Evolutionary conservation across 1,140 invertebrate genomes (phyloP).

Genomic region (Trichonephila clavipes): DNA sequence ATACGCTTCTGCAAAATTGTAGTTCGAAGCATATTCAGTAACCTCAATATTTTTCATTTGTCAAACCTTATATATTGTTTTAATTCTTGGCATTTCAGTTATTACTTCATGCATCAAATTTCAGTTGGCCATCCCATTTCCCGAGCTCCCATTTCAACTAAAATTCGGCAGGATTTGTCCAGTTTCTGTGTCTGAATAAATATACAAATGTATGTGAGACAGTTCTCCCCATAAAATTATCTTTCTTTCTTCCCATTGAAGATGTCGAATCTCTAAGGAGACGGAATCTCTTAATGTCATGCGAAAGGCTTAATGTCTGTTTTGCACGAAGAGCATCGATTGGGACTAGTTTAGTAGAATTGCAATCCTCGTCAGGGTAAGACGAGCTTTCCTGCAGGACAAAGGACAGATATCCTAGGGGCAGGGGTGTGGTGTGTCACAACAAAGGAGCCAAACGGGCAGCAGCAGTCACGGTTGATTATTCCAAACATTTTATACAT

Average conservation of each 20-base stretch:
- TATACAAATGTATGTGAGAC: background rate
- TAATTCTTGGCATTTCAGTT: background rate
- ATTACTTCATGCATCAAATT: background rate
- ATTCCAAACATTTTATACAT: background rate
- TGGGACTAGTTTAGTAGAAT: background rate
- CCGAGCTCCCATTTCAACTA: background rate
- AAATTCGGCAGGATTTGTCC: constrained; percentile 4
- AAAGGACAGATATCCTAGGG: background rate
- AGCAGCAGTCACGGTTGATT: background rate
- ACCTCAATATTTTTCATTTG: too few relatives aligned
- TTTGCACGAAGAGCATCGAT: constrained; percentile 33
- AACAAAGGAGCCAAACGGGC: constrained; percentile 6
- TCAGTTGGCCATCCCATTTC: background rate
- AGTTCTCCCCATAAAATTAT: constrained; percentile 37
- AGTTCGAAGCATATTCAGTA: too few relatives aligned
- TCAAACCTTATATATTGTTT: too few relatives aligned
- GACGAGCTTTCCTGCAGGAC: constrained; percentile 4
- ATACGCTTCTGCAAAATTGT: too few relatives aligned
- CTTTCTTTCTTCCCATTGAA: background rate
- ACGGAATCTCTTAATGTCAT: constrained; percentile 44
- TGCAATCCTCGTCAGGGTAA: background rate
- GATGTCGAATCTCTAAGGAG: constrained; percentile 37
- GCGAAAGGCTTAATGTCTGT: constrained; percentile 49
- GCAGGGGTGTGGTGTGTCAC: background rate
- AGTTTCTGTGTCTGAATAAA: background rate